Evolutionary conservation across 2,888 invertebrate genomes (phyloP), one percentile per base, ranked within the genome.

Genomic region (Dynastes tityus): DNA sequence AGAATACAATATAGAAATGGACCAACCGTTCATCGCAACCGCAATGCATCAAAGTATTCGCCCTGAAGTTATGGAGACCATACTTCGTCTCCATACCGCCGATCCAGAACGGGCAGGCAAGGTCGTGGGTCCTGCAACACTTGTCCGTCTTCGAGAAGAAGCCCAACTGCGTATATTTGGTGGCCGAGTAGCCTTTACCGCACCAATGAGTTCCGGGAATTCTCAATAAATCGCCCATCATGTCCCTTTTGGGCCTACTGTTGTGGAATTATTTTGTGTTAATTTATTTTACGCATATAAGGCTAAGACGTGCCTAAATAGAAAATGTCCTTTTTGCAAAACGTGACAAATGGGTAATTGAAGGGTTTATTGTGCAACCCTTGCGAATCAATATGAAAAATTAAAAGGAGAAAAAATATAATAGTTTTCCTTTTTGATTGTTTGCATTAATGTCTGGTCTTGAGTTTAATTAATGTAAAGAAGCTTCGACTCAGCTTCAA

Each of bases 161-260:
- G 8, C 97, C 97, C 64, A 97, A 91, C 83, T 96, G 94, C 76
- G 94, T 94, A 88, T 95, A 96, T 82, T 94, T 93, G 61, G 93
- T 91, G 4, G 97, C 97, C 0, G 93, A 92, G 86, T 94, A 94
- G 1, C 97, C 97, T 84, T 95, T 94, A 32, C 98, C 98, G 88
- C 98, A 98, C 97, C 97, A 98, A 87, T 96, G 95, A 0, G 97
- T 97, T 68, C 97, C 97, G 0, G 97, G 97, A 67, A 96, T 93
- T 81, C 96, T 93, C 78, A 97, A 91, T 83, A 95, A 89, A 87
- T 95, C 95, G 87, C 90, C 88, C 53, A 78, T n/a, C 13, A 79
- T 22, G 80, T 89, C 90, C 45, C 92, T 89, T 82, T 89, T 90
- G 78, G 87, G 86, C 86, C 90, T 90, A 84, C 89, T 45, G 11